These are phyloP conservation scores for Ernsta delagoae DNA, from an alignment of 2,888 invertebrate species.

Conservation along the genomic window DNA sequence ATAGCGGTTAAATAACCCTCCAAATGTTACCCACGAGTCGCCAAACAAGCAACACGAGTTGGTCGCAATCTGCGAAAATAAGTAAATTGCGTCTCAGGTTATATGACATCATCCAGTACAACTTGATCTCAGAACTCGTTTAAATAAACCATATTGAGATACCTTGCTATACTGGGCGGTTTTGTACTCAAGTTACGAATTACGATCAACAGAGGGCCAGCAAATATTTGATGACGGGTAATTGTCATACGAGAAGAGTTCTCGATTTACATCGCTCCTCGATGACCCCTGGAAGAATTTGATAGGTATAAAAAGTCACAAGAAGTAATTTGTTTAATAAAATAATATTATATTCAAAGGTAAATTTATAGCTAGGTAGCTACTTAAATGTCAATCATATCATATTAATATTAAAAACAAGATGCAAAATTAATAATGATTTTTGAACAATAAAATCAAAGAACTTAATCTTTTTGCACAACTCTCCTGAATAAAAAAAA, in stretches of 20 bases:
- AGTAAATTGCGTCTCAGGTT: conserved; percentile 64
- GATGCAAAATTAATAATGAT: too few species aligned
- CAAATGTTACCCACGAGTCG: conserved; percentile 70
- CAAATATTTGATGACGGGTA: conserved; percentile 79
- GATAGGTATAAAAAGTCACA: conserved; percentile 12
- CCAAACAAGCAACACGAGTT: conserved; percentile 78
- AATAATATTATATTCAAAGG: too few species aligned
- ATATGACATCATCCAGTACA: conserved; percentile 46
- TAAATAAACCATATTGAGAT: conserved; percentile 16
- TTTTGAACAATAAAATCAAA: too few species aligned
- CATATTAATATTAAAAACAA: too few species aligned
- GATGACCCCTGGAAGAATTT: conserved; percentile 45
- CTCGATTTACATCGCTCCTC: conserved; percentile 55
- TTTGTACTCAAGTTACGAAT: conserved; percentile 70
- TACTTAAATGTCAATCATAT: too few species aligned
- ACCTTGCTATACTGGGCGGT: conserved; percentile 36
- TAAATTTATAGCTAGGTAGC: too few species aligned
- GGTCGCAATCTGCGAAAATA: conserved; percentile 64
- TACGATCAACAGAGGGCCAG: conserved; percentile 76
- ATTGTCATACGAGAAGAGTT: conserved; percentile 74
- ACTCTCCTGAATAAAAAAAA: too few species aligned
- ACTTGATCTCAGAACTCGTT: conserved; percentile 43
- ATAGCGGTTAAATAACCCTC: conserved; percentile 29
- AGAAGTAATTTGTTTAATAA: background rate
- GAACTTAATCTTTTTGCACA: too few species aligned